Evolutionary conservation across 2,888 invertebrate genomes (phyloP), one percentile per base, ranked within the genome.

Genomic region (Rhogogaster chlorosoma): DNA sequence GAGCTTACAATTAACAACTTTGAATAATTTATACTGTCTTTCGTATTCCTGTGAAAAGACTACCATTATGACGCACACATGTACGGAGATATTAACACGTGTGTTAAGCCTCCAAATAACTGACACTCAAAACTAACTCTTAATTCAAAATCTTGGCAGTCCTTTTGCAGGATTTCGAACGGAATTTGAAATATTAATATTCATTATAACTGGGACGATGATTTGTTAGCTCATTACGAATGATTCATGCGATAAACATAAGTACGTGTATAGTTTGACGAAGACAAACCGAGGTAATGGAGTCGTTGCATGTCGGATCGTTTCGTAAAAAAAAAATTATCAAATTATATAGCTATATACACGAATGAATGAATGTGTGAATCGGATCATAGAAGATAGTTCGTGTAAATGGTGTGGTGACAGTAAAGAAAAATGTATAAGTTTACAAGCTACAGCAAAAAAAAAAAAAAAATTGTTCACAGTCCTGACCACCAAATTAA

Each of bases 21-120:
- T 36, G 0, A n/a, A 57, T 32, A 36, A 80, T 80, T 6, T 22
- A 61, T 49, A n/a, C 15, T 38, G 12, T 18, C 29, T 45, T 45
- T 45, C 29, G 67, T 67, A 29, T 42, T 70, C 42, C 67, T 83
- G 32, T 29, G 12, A 70, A n/a, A 83, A 29, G 83, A 83, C 70
- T 83, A 45, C 83, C 67, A 29, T 42, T 22, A 15, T 10, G 15
- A 77, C 18, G 7, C 2, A 18, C 5, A 70, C 15, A 32, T 70
- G 36, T 5, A 32, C 26, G 42, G 15, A 71, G 18, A 18, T 29
- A 10, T 22, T 7, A 42, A 38, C n/a, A 71, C 22, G 38, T 42
- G 6, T 22, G 42, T 32, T n/a, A n/a, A 7, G 29, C 15, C 42
- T 10, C 9, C 38, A 42, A 36, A 53, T 32, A 29, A 53, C n/a